Evolutionary conservation across 2,888 invertebrate genomes (phyloP).

Genomic region (Cryptosula pallasiana): DNA sequence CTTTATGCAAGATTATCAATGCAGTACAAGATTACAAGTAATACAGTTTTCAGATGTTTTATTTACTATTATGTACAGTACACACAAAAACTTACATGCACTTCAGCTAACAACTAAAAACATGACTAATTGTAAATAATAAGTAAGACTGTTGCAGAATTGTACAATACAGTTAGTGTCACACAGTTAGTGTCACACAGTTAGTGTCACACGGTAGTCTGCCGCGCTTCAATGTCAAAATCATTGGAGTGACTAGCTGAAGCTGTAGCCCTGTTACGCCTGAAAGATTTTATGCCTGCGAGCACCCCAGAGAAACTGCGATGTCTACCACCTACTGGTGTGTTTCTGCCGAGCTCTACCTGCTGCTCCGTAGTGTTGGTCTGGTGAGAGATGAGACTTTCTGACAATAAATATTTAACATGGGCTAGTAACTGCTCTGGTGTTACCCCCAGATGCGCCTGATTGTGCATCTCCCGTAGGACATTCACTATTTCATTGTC

Average conservation of each 20-base stretch:
- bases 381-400: neutral
- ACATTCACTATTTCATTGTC: neutral
- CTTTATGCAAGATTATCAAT: no score
- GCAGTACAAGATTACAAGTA: no score
- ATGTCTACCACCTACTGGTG: neutral
- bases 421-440: conserved; percentile 12
- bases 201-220: neutral
- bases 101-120: no score
- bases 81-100: no score
- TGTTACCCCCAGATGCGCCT: neutral
- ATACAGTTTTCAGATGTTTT: no score
- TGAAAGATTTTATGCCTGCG: neutral
- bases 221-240: conserved; percentile 14
- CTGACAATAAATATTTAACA: conserved; percentile 6
- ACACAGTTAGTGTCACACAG: no score
- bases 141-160: no score
- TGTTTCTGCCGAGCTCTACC: neutral
- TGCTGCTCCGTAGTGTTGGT: neutral
- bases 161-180: no score
- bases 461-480: conserved; percentile 8
- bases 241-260: neutral
- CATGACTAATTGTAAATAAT: no score
- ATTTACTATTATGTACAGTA: no score
- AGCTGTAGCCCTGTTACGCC: neutral
- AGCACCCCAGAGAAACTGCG: conserved; percentile 1